Evolutionary conservation across 1,140 invertebrate genomes (phyloP), one percentile per base, ranked within the genome.

Genomic region (Eulimnadia texana): DNA sequence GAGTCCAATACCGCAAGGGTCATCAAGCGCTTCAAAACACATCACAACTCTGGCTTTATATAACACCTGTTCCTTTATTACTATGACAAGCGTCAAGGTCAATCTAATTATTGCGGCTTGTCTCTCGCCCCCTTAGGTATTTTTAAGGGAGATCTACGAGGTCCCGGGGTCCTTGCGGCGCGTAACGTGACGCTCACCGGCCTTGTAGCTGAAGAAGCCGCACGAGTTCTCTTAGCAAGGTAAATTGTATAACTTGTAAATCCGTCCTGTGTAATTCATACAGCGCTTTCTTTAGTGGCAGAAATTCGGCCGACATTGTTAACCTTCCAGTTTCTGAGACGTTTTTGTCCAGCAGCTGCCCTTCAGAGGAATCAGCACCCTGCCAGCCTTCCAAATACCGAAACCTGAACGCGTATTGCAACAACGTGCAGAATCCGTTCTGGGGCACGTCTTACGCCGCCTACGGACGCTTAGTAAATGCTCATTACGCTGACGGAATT

Each of bases 361-460:
- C 75, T 0, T 59, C 72, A 11, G 69, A 72, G 53, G 70, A 75
- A 28, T 72, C 74, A 61, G 71, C 74, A 62, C 73, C 73, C 2
- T 76, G 76, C 64, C 72, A 72, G 62, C 75, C 76, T 2, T 68
- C 74, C 50, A 75, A 71, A 64, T 63, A 52, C 49, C 55, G 62
- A 19, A 50, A 55, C n/a, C 42, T 49, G 3, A 29, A 23, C 59
- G 80, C 81, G 1, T 74, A 78, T 62, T 82, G 81, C 67, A 82
- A 82, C 69, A 83, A 82, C 67, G 73, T 80, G 1, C 68, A 74
- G 53, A 71, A 78, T 63, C 76, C 80, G 3, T 65, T 70, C 11
- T 76, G 75, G 74, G 80, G 81, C 9, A 73, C 71, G 60, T 69
- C 76, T 1, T 71, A 74, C 53, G 74, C 71, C 10, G 69, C 73